Evolutionary conservation across 2,888 invertebrate genomes (phyloP).

Genomic region (Cancer borealis): DNA sequence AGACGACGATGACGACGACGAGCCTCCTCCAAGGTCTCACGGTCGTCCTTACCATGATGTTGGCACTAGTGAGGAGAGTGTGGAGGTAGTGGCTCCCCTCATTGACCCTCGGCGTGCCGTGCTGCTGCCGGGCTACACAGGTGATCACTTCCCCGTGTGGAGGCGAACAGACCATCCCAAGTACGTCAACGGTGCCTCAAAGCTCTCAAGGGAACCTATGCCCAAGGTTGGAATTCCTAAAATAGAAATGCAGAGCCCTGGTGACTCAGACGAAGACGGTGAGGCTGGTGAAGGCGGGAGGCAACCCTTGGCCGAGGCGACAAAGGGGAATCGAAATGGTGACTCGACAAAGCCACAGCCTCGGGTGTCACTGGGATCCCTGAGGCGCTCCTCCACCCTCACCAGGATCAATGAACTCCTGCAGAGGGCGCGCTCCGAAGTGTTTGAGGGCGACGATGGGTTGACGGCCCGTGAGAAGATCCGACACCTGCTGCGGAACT

Average conservation of each 20-base stretch:
- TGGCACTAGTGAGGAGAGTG: neutral
- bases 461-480: constrained; percentile 40
- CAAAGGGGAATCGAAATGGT: neutral
- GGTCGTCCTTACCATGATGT: neutral
- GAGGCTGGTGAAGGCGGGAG: neutral
- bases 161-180: constrained; percentile 41
- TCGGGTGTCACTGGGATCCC: constrained; percentile 40
- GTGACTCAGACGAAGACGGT: constrained; percentile 31
- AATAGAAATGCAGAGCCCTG: constrained; percentile 61
- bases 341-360: neutral
- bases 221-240: constrained; percentile 58
- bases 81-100: constrained; percentile 52
- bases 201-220: neutral
- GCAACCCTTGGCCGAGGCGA: neutral
- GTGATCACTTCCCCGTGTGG: constrained; percentile 59
- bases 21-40: neutral
- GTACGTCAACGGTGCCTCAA: constrained; percentile 54
- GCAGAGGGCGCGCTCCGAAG: constrained; percentile 63
- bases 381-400: constrained; percentile 61
- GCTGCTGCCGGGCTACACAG: constrained; percentile 65
- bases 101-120: constrained; percentile 66
- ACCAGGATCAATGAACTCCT: constrained; percentile 66
- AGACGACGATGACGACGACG: constrained; percentile 26
- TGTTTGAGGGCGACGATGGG: constrained; percentile 62
- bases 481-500: constrained; percentile 60